These are phyloP conservation scores for Montipora efflorescens DNA, from an alignment of 64 coral and sea anemone genomes.

Conservation along the genomic window DNA sequence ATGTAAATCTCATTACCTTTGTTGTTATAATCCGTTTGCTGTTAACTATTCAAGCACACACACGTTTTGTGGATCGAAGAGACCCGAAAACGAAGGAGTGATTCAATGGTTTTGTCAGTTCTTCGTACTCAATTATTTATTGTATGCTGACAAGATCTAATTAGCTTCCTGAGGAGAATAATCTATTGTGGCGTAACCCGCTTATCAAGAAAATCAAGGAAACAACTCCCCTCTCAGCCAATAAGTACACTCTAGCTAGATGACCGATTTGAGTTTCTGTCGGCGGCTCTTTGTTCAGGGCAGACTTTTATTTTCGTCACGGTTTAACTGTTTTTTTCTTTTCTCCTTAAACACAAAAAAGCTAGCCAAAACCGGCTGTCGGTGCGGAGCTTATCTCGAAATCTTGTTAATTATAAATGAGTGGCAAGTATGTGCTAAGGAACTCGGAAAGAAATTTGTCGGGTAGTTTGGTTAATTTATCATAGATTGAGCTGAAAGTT, in stretches of 20 bases:
- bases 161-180: conserved; percentile 15
- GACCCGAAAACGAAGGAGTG: no score
- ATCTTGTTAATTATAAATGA: neutral
- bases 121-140: neutral
- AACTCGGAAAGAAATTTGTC: neutral
- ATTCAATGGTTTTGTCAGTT: neutral
- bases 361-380: neutral
- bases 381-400: neutral
- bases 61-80: neutral
- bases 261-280: neutral
- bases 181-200: neutral
- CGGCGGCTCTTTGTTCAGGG: neutral
- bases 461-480: no score
- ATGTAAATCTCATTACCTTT: no score
- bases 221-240: neutral
- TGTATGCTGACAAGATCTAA: neutral
- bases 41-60: no score
- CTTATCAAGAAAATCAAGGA: neutral
- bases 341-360: neutral
- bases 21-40: no score
- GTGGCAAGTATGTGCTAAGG: neutral
- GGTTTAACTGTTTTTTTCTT: neutral
- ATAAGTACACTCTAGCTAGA: neutral
- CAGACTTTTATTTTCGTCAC: no score
- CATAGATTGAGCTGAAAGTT: no score